Base-by-base conservation (phyloP, 2,888 invertebrate genomes). In the Strigamia transsilvanica region DNA sequence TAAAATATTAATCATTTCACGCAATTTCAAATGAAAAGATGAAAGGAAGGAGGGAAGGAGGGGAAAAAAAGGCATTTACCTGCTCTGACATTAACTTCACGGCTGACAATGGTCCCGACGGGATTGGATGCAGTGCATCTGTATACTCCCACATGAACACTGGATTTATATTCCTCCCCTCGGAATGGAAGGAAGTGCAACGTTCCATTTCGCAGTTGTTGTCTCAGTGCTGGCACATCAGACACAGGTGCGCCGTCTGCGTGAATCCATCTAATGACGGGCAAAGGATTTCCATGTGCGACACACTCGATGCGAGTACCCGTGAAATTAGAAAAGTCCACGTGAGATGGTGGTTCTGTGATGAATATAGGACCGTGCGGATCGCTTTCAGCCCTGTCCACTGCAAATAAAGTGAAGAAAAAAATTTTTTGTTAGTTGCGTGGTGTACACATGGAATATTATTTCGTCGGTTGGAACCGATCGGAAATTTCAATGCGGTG, bases 271-370 rank as follows among this genome's bases (percentile, higher is more conserved):
- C 38, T 66, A 27, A 81, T 38, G 42, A 27, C 38, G 15, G 81
- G 81, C 34, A 46, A 38, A 41, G 81, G 81, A 15, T 66, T 81
- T 21, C 81, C 81, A 73, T 81, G 81, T 4, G 81, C 81, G 10
- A 81, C 81, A 21, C 81, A 81, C 51, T 81, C 81, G 38, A 81
- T 81, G 12, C 73, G 42, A 77, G 73, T 73, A 13, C 81, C 81
- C n/a, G 73, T 81, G 77, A 77, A 73, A 77, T 81, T 81, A 41
- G 81, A 81, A 41, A 81, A 81, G 38, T 81, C 81, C 73, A 81
- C 66, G 38, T 81, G 66, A 18, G 73, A 73, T 34, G 81, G 41
- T 41, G 81, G 81, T 27, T 81, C 81, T 41, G 81, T 81, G 73
- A 81, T 81, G 51, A 81, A 81, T 9, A 81, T 77, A 12, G 81